These are phyloP conservation scores for Gorsachius magnificus DNA, from an alignment of 2,797 vertebrate species.

Conservation along the genomic window DNA sequence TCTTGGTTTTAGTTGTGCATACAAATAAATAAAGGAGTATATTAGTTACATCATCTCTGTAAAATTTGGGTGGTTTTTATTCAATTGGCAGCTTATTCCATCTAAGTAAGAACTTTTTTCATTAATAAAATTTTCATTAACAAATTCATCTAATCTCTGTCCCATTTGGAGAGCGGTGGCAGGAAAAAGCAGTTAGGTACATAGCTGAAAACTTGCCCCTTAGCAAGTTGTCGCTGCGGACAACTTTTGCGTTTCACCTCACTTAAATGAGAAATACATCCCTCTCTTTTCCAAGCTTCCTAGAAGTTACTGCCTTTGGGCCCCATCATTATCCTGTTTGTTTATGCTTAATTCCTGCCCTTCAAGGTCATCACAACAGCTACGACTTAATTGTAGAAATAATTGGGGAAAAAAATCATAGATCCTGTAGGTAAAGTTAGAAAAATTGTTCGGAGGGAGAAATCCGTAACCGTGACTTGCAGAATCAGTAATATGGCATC, in stretches of 20 bases:
- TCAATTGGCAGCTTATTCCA: not conserved
- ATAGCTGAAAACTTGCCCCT: not conserved
- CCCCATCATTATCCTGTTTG: not conserved
- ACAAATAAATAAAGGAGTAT: conserved; percentile 28
- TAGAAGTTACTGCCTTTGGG: not conserved
- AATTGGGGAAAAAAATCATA: not conserved
- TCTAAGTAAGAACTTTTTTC: not conserved
- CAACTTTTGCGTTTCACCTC: not conserved
- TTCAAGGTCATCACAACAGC: not conserved
- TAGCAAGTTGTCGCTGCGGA: not conserved
- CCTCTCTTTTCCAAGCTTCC: not conserved
- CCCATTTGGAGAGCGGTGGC: not conserved
- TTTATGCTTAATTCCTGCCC: not conserved
- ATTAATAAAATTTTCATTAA: not conserved
- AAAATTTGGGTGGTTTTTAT: not conserved
- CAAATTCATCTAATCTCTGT: not conserved
- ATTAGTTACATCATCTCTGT: not conserved
- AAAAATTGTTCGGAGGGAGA: not conserved
- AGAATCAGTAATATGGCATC: not conserved
- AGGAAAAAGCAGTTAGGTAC: not conserved
- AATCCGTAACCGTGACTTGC: not conserved
- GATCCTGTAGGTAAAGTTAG: not conserved
- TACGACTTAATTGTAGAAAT: not conserved
- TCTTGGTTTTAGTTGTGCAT: not conserved
- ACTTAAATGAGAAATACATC: not conserved